Evolutionary conservation across 1,140 invertebrate genomes (phyloP).

Genomic region (Samia ricini): DNA sequence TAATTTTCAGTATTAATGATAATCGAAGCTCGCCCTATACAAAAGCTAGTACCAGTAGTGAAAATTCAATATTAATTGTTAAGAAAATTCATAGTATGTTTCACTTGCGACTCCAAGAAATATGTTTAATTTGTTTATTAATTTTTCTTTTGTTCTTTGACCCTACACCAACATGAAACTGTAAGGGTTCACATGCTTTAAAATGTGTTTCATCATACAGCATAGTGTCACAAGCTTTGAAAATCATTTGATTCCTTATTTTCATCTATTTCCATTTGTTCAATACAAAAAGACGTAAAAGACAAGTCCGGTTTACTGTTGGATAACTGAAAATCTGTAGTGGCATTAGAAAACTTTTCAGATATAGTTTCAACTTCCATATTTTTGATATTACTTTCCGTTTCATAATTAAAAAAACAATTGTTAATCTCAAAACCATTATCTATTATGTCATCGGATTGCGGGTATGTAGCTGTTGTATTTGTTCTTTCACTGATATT

Average conservation of each 20-base stretch:
- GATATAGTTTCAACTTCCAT: background rate
- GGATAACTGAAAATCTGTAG: background rate
- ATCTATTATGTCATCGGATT: background rate
- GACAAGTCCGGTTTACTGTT: background rate
- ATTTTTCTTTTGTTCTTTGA: background rate
- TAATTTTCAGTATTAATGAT: no score
- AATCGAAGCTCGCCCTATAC: no score
- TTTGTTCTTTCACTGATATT: background rate
- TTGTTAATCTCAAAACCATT: background rate
- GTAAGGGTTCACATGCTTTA: slow-evolving; percentile 7
- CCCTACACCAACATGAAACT: slow-evolving; percentile 24
- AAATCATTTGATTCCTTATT: background rate
- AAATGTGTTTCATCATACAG: slow-evolving; percentile 1
- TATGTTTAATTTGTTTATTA: background rate
- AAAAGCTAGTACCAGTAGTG: no score
- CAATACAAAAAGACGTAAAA: background rate
- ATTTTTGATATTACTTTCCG: background rate
- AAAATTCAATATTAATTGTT: no score
- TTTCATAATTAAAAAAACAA: background rate
- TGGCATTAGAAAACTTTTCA: background rate
- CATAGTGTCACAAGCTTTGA: background rate
- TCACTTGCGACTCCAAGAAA: background rate
- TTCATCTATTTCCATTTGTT: background rate
- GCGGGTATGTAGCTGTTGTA: background rate
- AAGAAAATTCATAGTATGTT: background rate